Conservation (phyloP, 2,888 invertebrate genomes). For the Psococerastis gibbosa region DNA sequence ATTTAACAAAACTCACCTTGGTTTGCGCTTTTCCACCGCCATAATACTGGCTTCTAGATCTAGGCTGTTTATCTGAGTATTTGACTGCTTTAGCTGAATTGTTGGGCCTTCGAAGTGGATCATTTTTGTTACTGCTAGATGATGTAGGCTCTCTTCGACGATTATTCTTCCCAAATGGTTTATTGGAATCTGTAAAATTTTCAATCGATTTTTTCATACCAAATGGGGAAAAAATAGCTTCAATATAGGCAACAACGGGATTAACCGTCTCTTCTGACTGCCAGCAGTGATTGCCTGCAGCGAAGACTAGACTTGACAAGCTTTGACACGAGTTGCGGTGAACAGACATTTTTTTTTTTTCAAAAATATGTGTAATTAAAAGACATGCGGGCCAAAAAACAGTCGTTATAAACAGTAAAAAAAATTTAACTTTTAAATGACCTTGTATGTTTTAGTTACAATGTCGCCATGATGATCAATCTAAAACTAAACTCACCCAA, state of each 20-base stretch:
- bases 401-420: conserved; percentile 1
- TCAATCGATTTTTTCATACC: too few relatives aligned
- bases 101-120: conserved; percentile 47
- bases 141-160: conserved; percentile 41
- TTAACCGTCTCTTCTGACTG: too few relatives aligned
- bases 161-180: conserved; percentile 39
- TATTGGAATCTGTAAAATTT: too few relatives aligned
- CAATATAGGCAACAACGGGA: too few relatives aligned
- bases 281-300: too few relatives aligned
- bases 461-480: neutral
- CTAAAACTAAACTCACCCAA: conserved; percentile 51
- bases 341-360: too few relatives aligned
- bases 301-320: too few relatives aligned
- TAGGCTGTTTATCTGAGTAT: conserved; percentile 50
- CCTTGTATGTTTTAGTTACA: too few relatives aligned
- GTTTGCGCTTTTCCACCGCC: conserved; percentile 45
- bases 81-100: conserved; percentile 40
- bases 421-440: neutral
- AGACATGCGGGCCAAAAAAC: too few relatives aligned
- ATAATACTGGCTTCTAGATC: conserved; percentile 40
- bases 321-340: too few relatives aligned
- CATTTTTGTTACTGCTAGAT: conserved; percentile 36
- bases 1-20: conserved; percentile 35
- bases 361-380: too few relatives aligned
- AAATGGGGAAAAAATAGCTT: too few relatives aligned